phyloP scores from a whole-genome alignment of 2,888 invertebrate genomes.

The Dorcus parallelipipedus region DNA sequence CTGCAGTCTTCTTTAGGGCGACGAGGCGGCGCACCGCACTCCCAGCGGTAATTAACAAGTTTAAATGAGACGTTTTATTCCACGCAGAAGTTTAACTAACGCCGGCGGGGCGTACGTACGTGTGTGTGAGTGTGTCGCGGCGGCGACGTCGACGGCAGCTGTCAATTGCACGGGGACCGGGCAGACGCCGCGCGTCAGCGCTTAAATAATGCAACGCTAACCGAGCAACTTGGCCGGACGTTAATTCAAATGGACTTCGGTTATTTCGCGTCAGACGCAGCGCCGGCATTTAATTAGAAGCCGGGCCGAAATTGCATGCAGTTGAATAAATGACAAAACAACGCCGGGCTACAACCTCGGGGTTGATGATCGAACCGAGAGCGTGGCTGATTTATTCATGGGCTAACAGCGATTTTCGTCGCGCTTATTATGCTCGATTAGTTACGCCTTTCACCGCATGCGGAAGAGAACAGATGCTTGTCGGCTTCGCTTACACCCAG shows the following conservation, averaged over 20 bases:
- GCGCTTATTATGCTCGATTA: constrained; percentile 13
- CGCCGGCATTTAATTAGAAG: constrained; percentile 13
- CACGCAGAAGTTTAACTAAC: no score
- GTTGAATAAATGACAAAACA: constrained; percentile 1
- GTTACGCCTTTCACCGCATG: no score
- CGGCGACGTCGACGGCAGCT: constrained; percentile 8
- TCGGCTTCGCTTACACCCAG: no score
- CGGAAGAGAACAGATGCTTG: no score
- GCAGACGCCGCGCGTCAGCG: constrained; percentile 1
- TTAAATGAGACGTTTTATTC: no score
- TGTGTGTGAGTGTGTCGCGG: no score
- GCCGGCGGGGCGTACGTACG: no score
- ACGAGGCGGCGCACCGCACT: no score
- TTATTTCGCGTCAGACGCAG: constrained; percentile 27
- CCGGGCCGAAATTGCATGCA: constrained; percentile 11
- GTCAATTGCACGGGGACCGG: constrained; percentile 19
- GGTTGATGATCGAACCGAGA: no score
- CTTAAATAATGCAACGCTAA: constrained; percentile 25
- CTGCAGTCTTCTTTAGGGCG: no score
- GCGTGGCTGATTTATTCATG: constrained; percentile 18
- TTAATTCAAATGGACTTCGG: constrained; percentile 29
- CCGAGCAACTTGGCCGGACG: constrained; percentile 26
- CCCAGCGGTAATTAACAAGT: no score
- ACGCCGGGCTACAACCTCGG: no score
- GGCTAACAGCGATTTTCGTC: constrained; percentile 21